These are phyloP conservation scores for Strix uralensis DNA, from an alignment of 2,113 vertebrate species.

Conservation along the genomic window DNA sequence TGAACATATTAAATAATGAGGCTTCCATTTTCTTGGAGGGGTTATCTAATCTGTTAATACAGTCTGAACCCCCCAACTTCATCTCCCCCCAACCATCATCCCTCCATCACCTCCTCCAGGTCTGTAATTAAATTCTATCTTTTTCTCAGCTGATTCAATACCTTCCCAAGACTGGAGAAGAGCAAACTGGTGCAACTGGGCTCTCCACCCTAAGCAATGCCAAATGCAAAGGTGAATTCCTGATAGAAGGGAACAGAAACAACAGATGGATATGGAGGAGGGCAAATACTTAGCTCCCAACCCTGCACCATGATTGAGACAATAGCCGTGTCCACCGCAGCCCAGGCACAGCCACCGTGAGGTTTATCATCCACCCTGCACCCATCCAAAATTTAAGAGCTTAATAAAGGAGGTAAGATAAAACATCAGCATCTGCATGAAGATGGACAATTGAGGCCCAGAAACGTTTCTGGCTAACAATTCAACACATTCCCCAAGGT, in stretches of 20 bases:
- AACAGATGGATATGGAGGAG: background rate
- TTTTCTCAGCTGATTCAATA: background rate
- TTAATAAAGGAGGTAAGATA: background rate
- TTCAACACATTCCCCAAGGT: background rate
- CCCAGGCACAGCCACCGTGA: fast-evolving
- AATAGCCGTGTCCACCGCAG: background rate
- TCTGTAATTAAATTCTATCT: background rate
- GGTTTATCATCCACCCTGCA: background rate
- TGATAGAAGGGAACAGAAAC: background rate
- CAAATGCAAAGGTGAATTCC: background rate
- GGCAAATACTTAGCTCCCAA: fast-evolving
- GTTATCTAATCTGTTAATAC: background rate
- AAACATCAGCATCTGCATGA: fast-evolving
- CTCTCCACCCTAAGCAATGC: background rate
- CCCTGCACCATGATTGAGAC: fast-evolving
- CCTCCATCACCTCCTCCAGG: background rate
- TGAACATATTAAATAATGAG: fast-evolving
- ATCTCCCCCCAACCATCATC: background rate
- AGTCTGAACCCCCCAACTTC: background rate
- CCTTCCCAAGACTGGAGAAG: background rate
- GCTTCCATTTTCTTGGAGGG: background rate
- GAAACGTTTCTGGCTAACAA: fast-evolving
- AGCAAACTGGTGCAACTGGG: background rate
- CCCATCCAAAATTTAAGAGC: background rate
- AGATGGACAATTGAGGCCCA: background rate